Evolutionary conservation across 2,888 invertebrate genomes (phyloP), one percentile per base, ranked within the genome.

Genomic region (Lasioglossum calceatum): DNA sequence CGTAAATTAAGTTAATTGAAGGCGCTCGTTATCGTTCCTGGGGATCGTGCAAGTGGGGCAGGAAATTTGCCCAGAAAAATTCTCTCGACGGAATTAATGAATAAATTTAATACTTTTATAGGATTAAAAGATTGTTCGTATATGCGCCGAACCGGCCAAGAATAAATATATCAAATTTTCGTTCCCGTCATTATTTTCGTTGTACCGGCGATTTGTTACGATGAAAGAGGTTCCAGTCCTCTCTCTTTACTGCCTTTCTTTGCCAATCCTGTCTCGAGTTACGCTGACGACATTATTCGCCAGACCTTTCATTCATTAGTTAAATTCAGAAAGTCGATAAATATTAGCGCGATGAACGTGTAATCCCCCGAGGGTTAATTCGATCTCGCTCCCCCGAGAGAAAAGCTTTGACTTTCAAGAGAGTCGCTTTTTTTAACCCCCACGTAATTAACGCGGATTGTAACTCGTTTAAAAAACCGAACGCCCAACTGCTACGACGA

Each of bases 351-450:
- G 76, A 84, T 54, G 84, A 81, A 67, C 64, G n/a, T 64, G 67
- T 82, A 82, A 84, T 84, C 82, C 23, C n/a, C 36, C 5, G 23
- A 42, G 44, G 44, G 77, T 84, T 84, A 76, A 64, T 72, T 64
- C 76, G 47, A 32, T n/a, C 71, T 76, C 44, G 47, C 23, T 27
- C 32, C 50, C 71, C 71, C 27, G 19, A 16, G 42, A 74, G 50
- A 42, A 74, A 73, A 64, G 23, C 82, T 50, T 71, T 23, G 36
- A 47, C 36, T 61, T 71, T 50, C 23, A 50, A 47, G 70, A 81
- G 42, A 44, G 64, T 36, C 64, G 64, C 64, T 42, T 42, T 75
- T 39, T 39, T 42, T 54, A 54, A 54, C 4, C 27, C 16, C 39
- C 16, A 10, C 50, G 27, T 75, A 71, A 71, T 75, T 75, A 75